Evolutionary conservation across 2,888 invertebrate genomes (phyloP).

Genomic region (Ernsta delagoae): DNA sequence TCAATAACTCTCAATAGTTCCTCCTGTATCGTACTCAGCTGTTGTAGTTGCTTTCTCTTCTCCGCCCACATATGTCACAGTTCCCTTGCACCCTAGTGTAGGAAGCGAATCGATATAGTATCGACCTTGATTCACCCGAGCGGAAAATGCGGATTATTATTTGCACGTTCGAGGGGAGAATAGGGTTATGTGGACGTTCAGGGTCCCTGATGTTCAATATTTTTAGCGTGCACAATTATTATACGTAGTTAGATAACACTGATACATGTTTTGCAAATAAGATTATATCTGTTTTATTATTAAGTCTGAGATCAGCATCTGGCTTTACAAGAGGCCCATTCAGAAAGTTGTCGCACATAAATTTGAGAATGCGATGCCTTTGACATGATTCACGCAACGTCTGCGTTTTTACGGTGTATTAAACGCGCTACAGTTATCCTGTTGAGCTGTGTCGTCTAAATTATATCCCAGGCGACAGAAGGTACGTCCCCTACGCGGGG

Average conservation of each 20-base stretch:
- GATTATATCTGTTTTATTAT: constrained; percentile 2
- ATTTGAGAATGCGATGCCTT: neutral
- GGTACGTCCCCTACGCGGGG: constrained; percentile 31
- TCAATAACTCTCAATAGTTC: neutral
- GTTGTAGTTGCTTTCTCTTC: constrained; percentile 28
- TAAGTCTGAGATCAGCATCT: neutral
- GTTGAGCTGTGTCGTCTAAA: constrained; percentile 23
- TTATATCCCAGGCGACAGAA: constrained; percentile 34
- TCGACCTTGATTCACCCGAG: constrained; percentile 71
- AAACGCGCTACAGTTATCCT: constrained; percentile 22
- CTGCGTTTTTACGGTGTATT: constrained; percentile 25
- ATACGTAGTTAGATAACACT: constrained; percentile 10
- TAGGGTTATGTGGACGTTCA: constrained; percentile 38
- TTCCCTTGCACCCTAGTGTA: constrained; percentile 37
- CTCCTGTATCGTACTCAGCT: constrained; percentile 27
- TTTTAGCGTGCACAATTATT: constrained; percentile 21
- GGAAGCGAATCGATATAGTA: constrained; percentile 61
- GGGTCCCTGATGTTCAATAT: constrained; percentile 28
- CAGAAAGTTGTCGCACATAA: constrained; percentile 18
- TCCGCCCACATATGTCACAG: constrained; percentile 23
- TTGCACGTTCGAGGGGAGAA: constrained; percentile 50
- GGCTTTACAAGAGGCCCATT: constrained; percentile 12
- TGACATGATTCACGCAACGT: constrained; percentile 11
- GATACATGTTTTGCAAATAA: neutral
- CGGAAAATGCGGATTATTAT: constrained; percentile 62